A percentile compares a stretch with the other conserved stretches of the same genome.
phyloP scores from a whole-genome alignment of 1,140 invertebrate genomes.

The Formica exsecta region DNA sequence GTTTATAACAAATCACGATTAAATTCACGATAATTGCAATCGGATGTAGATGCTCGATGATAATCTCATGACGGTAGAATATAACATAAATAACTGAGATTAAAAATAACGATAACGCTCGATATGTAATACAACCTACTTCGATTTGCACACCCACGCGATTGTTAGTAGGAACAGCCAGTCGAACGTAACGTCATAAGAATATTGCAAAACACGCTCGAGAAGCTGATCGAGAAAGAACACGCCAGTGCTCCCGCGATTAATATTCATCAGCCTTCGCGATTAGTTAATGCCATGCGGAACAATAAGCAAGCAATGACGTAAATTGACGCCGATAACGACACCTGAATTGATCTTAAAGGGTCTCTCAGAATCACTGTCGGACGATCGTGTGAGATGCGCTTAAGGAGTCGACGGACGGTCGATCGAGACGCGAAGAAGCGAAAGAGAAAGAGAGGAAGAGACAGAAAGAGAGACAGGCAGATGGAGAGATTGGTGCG shows the following conservation, averaged over 20 bases:
- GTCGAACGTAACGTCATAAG: constrained; percentile 11
- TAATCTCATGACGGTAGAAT: not conserved
- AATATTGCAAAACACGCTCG: constrained; percentile 36
- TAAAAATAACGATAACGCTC: constrained; percentile 34
- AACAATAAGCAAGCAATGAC: constrained; percentile 54
- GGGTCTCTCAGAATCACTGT: constrained; percentile 44
- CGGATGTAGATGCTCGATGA: not conserved
- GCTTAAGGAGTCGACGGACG: constrained; percentile 76
- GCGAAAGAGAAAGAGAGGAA: constrained; percentile 38
- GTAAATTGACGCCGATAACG: constrained; percentile 53
- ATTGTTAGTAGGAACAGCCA: constrained; percentile 10
- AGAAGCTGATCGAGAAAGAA: constrained; percentile 21
- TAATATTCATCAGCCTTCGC: constrained; percentile 55
- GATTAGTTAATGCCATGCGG: constrained; percentile 58
- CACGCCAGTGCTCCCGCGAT: constrained; percentile 21
- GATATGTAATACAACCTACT: constrained; percentile 30
- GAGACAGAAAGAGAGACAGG: constrained; percentile 19
- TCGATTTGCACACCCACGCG: constrained; percentile 46
- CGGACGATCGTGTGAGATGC: constrained; percentile 64
- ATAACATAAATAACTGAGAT: constrained; percentile 6
- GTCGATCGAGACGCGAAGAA: constrained; percentile 61
- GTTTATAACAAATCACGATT: not conserved
- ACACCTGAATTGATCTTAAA: constrained; percentile 55
- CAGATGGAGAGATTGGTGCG: constrained; percentile 43
- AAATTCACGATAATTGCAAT: constrained; percentile 16